Conservation (phyloP, 2,888 invertebrate genomes). For the Scrobipalpa atriplicella region DNA sequence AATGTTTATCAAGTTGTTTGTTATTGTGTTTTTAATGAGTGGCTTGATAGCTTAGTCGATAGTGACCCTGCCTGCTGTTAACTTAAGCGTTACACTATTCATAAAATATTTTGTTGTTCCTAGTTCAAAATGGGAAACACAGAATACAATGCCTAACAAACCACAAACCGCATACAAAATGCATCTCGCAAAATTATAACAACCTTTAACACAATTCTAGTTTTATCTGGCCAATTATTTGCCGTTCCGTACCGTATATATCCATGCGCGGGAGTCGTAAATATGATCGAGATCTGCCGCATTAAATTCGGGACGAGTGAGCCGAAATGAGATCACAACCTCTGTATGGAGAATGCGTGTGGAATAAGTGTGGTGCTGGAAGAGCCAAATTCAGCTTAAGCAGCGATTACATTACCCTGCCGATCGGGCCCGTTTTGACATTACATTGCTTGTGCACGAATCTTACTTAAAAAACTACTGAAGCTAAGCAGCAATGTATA, state of each 20-base stretch:
- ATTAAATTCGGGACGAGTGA: conserved; percentile 51
- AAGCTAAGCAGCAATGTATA: too few species aligned
- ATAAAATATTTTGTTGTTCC: too few species aligned
- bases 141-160: conserved; percentile 7
- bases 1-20: too few species aligned
- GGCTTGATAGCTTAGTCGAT: too few species aligned
- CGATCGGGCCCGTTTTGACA: too few species aligned
- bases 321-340: conserved; percentile 52
- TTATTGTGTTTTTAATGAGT: too few species aligned
- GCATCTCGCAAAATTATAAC: conserved; percentile 16
- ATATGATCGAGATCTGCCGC: conserved; percentile 68
- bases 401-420: too few species aligned
- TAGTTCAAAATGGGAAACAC: neutral
- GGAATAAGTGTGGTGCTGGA: neutral
- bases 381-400: too few species aligned
- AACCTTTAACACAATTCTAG: conserved; percentile 20
- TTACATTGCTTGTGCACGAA: too few species aligned
- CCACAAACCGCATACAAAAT: neutral
- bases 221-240: conserved; percentile 46
- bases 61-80: too few species aligned
- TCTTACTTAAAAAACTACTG: too few species aligned
- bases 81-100: too few species aligned
- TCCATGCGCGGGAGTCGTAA: conserved; percentile 54
- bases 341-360: conserved; percentile 23
- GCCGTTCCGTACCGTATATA: conserved; percentile 36